These are phyloP conservation scores for Macrotus californicus DNA, from an alignment of 2,113 vertebrate species.

Conservation along the genomic window DNA sequence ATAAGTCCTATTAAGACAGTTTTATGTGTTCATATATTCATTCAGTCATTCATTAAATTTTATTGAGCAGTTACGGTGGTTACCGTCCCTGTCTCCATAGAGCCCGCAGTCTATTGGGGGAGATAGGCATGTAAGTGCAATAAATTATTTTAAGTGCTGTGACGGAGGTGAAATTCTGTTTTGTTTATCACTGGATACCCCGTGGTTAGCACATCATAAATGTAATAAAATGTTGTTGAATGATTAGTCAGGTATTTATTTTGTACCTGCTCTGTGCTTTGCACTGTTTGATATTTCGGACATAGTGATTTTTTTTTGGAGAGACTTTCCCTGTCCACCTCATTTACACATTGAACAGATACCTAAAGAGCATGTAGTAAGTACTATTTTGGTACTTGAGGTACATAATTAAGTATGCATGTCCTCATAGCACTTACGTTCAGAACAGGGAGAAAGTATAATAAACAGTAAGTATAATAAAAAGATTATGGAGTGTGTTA, in stretches of 20 bases:
- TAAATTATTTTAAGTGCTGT: conserved; percentile 24
- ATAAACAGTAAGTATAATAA: not conserved
- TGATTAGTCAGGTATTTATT: not conserved
- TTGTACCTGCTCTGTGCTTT: not conserved
- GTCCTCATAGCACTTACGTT: not conserved
- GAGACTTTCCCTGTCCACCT: not conserved
- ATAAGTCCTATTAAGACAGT: not conserved
- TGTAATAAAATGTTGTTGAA: not conserved
- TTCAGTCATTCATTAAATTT: not conserved
- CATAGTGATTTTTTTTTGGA: not conserved
- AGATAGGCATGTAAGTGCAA: not conserved
- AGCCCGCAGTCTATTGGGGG: not conserved
- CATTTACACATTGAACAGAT: not conserved
- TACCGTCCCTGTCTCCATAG: not conserved
- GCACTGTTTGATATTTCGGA: not conserved
- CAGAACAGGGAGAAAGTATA: not conserved
- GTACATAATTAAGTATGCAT: not conserved
- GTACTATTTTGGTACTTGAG: not conserved
- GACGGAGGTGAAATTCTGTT: conserved; percentile 9
- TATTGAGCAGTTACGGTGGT: not conserved
- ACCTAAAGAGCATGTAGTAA: not conserved
- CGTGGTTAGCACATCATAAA: not conserved
- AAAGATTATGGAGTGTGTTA: not conserved
- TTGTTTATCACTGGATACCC: not conserved
- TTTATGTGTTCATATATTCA: not conserved